Evolutionary conservation across 2,113 vertebrate genomes (phyloP), one percentile per base, ranked within the genome.

Genomic region (Diphyllodes magnificus): DNA sequence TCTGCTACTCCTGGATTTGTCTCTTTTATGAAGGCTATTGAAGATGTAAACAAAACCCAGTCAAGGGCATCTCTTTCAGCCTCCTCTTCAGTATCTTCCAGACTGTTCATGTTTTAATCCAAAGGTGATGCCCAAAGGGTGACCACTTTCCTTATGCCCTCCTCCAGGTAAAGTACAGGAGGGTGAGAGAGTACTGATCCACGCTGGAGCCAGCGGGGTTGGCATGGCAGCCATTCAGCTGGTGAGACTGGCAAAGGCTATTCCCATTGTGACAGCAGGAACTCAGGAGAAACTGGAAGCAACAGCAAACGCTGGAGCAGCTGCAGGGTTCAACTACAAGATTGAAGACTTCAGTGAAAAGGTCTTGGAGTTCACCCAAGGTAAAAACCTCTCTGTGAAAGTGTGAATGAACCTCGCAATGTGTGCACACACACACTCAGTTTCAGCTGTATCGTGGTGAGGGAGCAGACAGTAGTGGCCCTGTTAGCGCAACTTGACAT

Each of bases 181-280:
- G 39, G 98, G 98, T 1, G 98, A 99, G 53, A 96, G 54, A 1
- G 98, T 99, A 77, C 66, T 99, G 95, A 98, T 97, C 96, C 98
- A 99, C 0, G 98, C 98, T 18, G 99, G 98, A 64, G 98, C 97
- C 24, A 99, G 99, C 2, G 98, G 98, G 4, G 98, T 99, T 10
- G 98, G 98, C 44, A 97, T 98, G 33, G 98, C 98, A 31, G 98
- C 98, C 64, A 95, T 99, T 93, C 99, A 99, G 90, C 98, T 99
- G 76, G 94, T 95, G 33, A 97, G 95, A 42, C 96, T 98, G 97
- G 98, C 98, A n/a, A 95, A 97, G 20, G 98, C 98, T 11, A 57
- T 98, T 93, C 98, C 98, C 68, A 45, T 99, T 5, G 98, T 98
- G 65, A 99, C 98, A 28, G 98, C 98, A 4, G 98, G 99, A 59